Evolutionary conservation across 2,113 vertebrate species (phyloP).

Genomic region (Centropus unirufus): DNA sequence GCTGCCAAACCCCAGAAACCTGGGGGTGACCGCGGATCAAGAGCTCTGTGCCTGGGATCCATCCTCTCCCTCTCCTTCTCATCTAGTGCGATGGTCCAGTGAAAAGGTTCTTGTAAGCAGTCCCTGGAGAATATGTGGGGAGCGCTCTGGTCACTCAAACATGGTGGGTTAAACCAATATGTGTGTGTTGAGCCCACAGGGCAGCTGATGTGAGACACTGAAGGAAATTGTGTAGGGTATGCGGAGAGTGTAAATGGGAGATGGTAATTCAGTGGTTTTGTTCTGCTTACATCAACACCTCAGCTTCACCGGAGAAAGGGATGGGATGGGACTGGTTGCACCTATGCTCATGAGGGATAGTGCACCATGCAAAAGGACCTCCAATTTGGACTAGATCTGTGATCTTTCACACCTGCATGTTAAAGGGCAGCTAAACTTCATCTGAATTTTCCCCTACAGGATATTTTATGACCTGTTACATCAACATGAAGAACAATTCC

Average conservation of each 20-base stretch:
- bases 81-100: background rate
- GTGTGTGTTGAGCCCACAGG: rapidly evolving
- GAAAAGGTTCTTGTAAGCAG: background rate
- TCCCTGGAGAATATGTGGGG: background rate
- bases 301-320: background rate
- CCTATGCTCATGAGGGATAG: rapidly evolving
- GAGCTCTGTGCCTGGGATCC: background rate
- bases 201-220: background rate
- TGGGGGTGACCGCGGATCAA: background rate
- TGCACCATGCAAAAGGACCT: background rate
- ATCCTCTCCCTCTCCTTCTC: background rate
- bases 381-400: background rate
- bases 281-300: background rate
- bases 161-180: background rate
- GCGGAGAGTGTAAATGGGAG: background rate
- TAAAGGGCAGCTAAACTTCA: background rate
- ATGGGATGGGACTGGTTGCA: background rate
- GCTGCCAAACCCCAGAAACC: background rate
- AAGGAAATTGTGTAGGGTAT: background rate
- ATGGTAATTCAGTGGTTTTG: background rate
- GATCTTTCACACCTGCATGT: background rate
- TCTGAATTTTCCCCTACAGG: background rate
- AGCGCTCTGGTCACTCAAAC: background rate
- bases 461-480: background rate
- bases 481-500: background rate